Base-by-base conservation (phyloP, 2,113 vertebrate species). In the Myodes glareolus region DNA sequence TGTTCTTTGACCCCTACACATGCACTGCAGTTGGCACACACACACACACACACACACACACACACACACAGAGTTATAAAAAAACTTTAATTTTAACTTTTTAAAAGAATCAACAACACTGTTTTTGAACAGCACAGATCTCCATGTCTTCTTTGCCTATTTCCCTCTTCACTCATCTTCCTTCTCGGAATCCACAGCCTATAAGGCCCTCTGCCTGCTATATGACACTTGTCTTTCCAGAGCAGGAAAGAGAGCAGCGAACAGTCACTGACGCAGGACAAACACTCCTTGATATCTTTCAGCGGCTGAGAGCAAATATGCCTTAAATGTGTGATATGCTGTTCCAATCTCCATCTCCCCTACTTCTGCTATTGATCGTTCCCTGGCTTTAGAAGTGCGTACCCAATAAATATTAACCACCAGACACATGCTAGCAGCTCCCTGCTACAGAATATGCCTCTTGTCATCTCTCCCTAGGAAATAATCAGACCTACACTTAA, bases 401-500 rank as follows among this genome's bases (percentile, higher is more conserved):
- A 13, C 50, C 65, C 90, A 87, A 21, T 91, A 85, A 88, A 95
- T 58, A 90, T 55, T 87, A 82, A 78, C 68, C 68, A 92, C 42
- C 90, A 92, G 55, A 86, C 88, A 72, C 0, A 67, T 17, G 47
- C 52, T 91, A 88, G 76, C 52, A 88, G 87, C 81, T 84, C 95
- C 45, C 67, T 95, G 75, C 45, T 94, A 52, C 84, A 93, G 84
- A 91, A 85, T 75, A 61, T 16, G n/a, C 70, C 82, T 91, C 96
- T 85, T 88, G 96, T 95, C 97, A 94, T 88, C 72, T 95, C 89
- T 87, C 39, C 50, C 92, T 81, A n/a, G 61, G 80, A 92, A 89
- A 91, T 72, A 95, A 97, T 93, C 96, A 97, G 92, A 88, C 88
- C 94, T 93, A 81, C 88, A 94, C 95, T 94, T 96, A 93, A 94